These are phyloP conservation scores for Sarcophaga caerulescens DNA, from an alignment of 2,888 invertebrate species.

Conservation along the genomic window DNA sequence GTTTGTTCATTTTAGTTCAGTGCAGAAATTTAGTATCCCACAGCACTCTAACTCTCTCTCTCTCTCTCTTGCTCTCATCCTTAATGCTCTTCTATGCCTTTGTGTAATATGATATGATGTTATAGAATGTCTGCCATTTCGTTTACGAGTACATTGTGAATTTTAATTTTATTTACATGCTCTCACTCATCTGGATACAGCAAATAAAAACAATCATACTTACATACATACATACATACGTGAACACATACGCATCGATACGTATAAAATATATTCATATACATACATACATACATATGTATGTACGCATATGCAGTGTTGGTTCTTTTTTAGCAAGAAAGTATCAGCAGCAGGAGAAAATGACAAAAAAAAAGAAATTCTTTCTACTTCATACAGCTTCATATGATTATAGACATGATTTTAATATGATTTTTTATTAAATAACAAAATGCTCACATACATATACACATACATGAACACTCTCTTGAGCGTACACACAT, in stretches of 20 bases:
- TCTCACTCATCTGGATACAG: not conserved
- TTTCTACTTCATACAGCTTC: constrained; percentile 31
- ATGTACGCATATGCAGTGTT: not conserved
- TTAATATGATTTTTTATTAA: constrained; percentile 62
- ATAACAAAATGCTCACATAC: constrained; percentile 8
- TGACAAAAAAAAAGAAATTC: constrained; percentile 5
- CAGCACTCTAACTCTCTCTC: not conserved
- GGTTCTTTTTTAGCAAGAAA: not conserved
- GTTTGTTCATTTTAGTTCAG: no score
- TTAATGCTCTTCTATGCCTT: constrained; percentile 33
- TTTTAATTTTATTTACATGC: constrained; percentile 64
- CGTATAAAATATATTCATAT: not conserved
- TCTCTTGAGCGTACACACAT: constrained; percentile 3
- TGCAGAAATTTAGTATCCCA: not conserved
- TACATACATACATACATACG: not conserved
- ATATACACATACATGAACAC: not conserved
- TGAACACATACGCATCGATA: not conserved
- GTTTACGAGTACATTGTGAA: constrained; percentile 57
- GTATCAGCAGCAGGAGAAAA: not conserved
- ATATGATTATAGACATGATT: constrained; percentile 62
- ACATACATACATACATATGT: constrained; percentile 1
- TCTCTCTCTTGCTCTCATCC: not conserved
- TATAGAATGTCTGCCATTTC: constrained; percentile 54
- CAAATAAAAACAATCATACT: constrained; percentile 9
- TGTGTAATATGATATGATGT: constrained; percentile 54